Conservation (phyloP, 2,888 invertebrate genomes). For the Uloborus plumipes region DNA sequence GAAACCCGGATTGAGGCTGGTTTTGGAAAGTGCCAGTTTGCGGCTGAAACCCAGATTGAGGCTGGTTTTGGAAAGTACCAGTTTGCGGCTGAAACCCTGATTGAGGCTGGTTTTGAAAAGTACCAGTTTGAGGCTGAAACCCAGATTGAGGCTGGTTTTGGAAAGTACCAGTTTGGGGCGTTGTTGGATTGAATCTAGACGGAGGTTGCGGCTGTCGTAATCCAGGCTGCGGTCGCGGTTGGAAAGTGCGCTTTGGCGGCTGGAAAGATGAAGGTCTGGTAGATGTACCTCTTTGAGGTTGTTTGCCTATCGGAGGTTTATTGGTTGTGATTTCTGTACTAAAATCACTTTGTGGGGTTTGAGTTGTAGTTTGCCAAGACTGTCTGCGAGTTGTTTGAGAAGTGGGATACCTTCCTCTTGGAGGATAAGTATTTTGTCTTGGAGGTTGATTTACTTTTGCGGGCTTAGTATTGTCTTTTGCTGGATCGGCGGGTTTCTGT, state of each 20-base stretch:
- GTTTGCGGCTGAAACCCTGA: slow-evolving; percentile 2
- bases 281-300: slow-evolving; percentile 6
- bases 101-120: background rate
- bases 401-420: background rate
- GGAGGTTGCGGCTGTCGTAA: slow-evolving; percentile 9
- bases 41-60: slow-evolving; percentile 6
- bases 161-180: background rate
- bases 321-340: background rate
- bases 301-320: background rate
- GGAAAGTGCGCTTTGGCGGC: background rate
- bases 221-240: background rate
- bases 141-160: background rate
- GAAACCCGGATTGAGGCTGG: slow-evolving; percentile 1
- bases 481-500: slow-evolving; percentile 8
- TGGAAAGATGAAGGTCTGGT: background rate
- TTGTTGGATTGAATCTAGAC: background rate
- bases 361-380: slow-evolving; percentile 22
- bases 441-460: slow-evolving; percentile 2
- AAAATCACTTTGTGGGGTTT: slow-evolving; percentile 15
- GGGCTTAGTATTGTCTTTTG: background rate
- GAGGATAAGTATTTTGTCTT: slow-evolving; percentile 2
- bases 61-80: background rate
- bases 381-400: slow-evolving; percentile 16
- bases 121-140: slow-evolving; percentile 16
- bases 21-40: too few relatives aligned